A percentile compares a stretch with the other conserved stretches of the same genome.
phyloP scores from a whole-genome alignment of 2,888 invertebrate species.

The Heteromurus nitidus region DNA sequence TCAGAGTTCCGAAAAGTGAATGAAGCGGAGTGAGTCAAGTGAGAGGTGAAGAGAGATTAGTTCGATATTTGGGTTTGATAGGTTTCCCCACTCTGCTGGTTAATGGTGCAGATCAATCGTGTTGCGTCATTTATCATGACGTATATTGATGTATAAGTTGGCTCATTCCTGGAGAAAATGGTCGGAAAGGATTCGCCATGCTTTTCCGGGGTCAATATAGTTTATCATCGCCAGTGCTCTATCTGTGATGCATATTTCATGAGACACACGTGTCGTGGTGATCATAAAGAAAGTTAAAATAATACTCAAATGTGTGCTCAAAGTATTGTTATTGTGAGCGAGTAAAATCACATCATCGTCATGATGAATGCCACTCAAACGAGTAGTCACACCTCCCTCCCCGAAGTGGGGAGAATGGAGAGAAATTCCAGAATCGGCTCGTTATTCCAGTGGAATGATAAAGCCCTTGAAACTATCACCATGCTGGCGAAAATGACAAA shows the following conservation, averaged over 20 bases:
- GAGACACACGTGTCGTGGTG: not conserved
- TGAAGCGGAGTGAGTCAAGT: conserved; percentile 9
- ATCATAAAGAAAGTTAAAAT: not conserved
- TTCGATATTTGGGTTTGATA: conserved; percentile 9
- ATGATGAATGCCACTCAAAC: conserved; percentile 13
- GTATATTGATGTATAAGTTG: no score
- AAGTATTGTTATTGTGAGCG: no score
- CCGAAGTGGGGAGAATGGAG: conserved; percentile 37
- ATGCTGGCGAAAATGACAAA: conserved; percentile 60
- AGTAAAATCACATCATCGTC: not conserved
- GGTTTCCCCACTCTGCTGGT: conserved; percentile 30
- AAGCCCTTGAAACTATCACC: conserved; percentile 56
- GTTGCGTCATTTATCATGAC: conserved; percentile 46
- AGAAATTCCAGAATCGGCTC: conserved; percentile 49
- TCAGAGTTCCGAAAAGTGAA: no score
- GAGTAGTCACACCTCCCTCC: conserved; percentile 10
- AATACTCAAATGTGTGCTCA: no score
- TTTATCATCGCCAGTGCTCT: no score
- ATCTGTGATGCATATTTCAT: not conserved
- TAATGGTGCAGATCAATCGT: conserved; percentile 56
- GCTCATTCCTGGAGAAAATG: no score
- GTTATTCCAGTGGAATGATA: conserved; percentile 57
- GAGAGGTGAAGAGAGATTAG: conserved; percentile 25
- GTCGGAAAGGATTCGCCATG: no score
- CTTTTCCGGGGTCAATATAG: no score